Conservation (phyloP, 2,113 vertebrate genomes). For the Mobula birostris region DNA sequence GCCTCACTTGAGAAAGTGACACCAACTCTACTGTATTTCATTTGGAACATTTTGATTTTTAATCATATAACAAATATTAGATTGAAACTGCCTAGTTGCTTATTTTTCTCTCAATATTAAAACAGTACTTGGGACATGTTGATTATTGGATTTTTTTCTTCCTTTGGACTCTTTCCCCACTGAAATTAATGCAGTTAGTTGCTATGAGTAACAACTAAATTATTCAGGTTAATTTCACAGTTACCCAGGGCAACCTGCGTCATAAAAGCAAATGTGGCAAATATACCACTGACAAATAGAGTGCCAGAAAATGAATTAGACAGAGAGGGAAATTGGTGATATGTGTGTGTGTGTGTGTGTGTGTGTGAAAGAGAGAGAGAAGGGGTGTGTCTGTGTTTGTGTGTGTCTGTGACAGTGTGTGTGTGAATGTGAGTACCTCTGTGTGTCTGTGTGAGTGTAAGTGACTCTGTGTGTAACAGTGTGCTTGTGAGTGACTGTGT, state of each 20-base stretch:
- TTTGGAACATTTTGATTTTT: not conserved
- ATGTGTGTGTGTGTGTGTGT: no score
- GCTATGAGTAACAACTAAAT: conserved; percentile 7
- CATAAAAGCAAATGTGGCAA: conserved; percentile 18
- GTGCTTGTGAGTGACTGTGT: no score
- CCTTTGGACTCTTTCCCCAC: conserved; percentile 2
- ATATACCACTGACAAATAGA: conserved; percentile 18
- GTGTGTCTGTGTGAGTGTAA: no score
- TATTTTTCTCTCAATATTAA: not conserved
- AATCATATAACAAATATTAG: not conserved
- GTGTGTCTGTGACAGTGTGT: no score
- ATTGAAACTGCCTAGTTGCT: conserved; percentile 18
- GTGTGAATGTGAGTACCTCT: no score
- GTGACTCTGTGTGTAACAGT: no score
- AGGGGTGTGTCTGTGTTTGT: not conserved
- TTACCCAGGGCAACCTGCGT: conserved; percentile 36
- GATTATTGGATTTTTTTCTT: conserved; percentile 8
- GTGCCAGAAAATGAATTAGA: not conserved
- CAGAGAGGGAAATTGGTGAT: not conserved
- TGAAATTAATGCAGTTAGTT: conserved; percentile 32
- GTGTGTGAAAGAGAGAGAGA: no score
- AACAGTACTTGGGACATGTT: not conserved
- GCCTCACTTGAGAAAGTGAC: no score
- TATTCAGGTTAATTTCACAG: conserved; percentile 36
- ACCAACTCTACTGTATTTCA: not conserved